phyloP scores from a whole-genome alignment of 2,113 vertebrate species.

The Tamias sibiricus region DNA sequence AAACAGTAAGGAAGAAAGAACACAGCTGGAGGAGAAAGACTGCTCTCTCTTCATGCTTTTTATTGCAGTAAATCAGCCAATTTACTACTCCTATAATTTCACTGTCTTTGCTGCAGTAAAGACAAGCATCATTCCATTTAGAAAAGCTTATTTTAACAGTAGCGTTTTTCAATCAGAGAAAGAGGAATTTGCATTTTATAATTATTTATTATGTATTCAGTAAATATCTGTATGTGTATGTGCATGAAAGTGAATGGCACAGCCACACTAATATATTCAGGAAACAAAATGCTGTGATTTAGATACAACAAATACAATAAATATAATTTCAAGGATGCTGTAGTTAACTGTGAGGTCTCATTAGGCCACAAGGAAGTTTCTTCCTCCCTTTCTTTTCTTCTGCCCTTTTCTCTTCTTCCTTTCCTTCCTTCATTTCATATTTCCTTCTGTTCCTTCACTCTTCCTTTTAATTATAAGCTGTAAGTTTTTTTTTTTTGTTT shows the following conservation, averaged over 20 bases:
- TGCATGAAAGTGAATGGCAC: not conserved
- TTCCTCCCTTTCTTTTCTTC: not conserved
- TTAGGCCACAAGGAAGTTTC: not conserved
- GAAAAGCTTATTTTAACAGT: not conserved
- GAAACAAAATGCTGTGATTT: not conserved
- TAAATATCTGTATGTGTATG: not conserved
- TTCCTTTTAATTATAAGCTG: not conserved
- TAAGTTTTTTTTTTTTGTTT: not conserved
- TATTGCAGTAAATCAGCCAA: not conserved
- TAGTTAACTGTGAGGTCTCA: not conserved
- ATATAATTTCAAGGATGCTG: not conserved
- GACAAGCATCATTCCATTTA: conserved; percentile 29
- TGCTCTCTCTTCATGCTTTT: not conserved
- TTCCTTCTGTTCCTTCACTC: not conserved
- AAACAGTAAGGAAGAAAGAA: not conserved
- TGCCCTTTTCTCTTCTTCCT: not conserved
- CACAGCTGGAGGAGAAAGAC: not conserved
- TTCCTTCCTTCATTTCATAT: not conserved
- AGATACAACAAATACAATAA: not conserved
- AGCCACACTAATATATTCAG: not conserved
- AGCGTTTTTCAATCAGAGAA: conserved; percentile 5
- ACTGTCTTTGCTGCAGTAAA: not conserved
- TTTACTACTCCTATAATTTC: conserved; percentile 3
- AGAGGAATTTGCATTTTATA: not conserved
- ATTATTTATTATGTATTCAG: not conserved